Percentiles rank a stretch among this genome's conserved stretches.
phyloP scores from a whole-genome alignment of 2,888 invertebrate species.

The Habrosyne pyritoides region DNA sequence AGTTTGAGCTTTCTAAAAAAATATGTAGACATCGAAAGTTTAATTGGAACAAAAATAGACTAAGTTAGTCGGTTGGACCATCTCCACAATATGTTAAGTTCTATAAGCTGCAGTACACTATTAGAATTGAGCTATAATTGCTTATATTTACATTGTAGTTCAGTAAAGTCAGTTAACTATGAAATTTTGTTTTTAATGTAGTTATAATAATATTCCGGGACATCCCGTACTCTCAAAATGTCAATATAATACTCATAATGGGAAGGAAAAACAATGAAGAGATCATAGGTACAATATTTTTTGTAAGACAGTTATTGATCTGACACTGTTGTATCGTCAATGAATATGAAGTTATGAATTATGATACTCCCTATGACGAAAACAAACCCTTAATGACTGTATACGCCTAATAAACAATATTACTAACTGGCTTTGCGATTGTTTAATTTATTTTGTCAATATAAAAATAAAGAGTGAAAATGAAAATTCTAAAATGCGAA shows the following conservation, averaged over 20 bases:
- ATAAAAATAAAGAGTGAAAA: conserved; percentile 28
- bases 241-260: conserved; percentile 19
- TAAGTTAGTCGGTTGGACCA: background rate
- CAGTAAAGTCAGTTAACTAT: too few relatives aligned
- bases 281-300: conserved; percentile 30
- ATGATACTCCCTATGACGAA: conserved; percentile 50
- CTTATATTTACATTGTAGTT: background rate
- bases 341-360: conserved; percentile 41
- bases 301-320: conserved; percentile 36
- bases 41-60: too few relatives aligned
- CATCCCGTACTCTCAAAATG: background rate
- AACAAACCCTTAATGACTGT: conserved; percentile 48
- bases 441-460: conserved; percentile 19
- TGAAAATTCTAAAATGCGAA: conserved; percentile 31
- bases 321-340: conserved; percentile 45
- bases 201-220: background rate
- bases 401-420: conserved; percentile 40
- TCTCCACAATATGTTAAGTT: background rate
- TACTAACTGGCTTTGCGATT: conserved; percentile 30
- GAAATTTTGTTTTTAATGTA: background rate
- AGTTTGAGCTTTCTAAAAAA: background rate
- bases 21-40: background rate
- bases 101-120: background rate
- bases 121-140: background rate
- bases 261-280: conserved; percentile 69